These are phyloP conservation scores for Caenorhabditis sp. DNA, from an alignment of 2,888 invertebrate species.

Conservation along the genomic window DNA sequence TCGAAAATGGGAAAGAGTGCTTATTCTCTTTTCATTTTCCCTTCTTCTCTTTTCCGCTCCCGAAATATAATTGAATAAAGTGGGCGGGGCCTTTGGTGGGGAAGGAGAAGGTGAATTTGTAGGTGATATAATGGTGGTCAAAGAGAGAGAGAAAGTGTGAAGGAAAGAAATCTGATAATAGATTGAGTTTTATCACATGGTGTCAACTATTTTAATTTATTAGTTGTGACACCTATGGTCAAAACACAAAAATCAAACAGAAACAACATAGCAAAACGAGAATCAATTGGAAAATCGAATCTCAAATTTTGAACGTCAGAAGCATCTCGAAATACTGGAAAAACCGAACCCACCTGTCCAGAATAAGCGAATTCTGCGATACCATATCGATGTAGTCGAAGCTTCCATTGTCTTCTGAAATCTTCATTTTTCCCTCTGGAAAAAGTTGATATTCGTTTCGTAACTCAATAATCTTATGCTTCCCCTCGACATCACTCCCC, in stretches of 20 bases:
- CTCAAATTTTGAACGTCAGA: neutral
- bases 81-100: constrained; percentile 30
- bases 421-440: constrained; percentile 4
- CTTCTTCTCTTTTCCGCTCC: constrained; percentile 5
- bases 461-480: constrained; percentile 15
- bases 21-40: constrained; percentile 28
- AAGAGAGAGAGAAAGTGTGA: neutral
- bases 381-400: constrained; percentile 66
- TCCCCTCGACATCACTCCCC: neutral
- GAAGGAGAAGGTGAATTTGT: constrained; percentile 28
- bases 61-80: constrained; percentile 49
- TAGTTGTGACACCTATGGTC: neutral
- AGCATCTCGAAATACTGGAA: neutral
- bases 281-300: too few relatives aligned
- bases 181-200: constrained; percentile 15
- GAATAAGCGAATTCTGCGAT: constrained; percentile 44
- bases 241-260: constrained; percentile 10
- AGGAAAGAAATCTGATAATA: constrained; percentile 14
- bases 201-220: neutral
- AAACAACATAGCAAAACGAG: too few relatives aligned
- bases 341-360: constrained; percentile 34
- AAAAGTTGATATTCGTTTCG: neutral
- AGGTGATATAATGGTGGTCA: constrained; percentile 17
- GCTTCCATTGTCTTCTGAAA: constrained; percentile 58
- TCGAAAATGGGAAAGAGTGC: constrained; percentile 19